A percentile compares a stretch with the other conserved stretches of the same genome.
Evolutionary conservation across 2,888 invertebrate genomes (phyloP).

Genomic region (Tortrix viridana): DNA sequence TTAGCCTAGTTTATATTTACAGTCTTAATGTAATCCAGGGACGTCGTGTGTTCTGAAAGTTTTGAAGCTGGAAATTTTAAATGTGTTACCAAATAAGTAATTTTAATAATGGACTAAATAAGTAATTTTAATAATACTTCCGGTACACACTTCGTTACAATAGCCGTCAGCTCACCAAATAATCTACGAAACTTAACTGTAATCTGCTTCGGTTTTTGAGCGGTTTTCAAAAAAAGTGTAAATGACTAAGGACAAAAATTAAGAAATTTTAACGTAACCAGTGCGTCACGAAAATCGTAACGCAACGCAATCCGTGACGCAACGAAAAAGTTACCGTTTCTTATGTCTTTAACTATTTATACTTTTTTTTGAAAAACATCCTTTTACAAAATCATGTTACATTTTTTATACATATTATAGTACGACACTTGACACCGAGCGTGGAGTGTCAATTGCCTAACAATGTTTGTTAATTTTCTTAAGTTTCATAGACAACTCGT

Average conservation of each 20-base stretch:
- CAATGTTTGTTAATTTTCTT: constrained; percentile 1
- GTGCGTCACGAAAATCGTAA: too few species aligned
- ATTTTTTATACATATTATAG: too few species aligned
- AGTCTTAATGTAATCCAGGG: constrained; percentile 62
- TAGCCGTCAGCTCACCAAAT: constrained; percentile 8
- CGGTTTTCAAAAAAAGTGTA: too few species aligned
- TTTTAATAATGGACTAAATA: constrained; percentile 3
- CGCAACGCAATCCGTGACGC: too few species aligned
- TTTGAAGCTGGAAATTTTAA: constrained; percentile 4
- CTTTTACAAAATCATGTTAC: too few species aligned
- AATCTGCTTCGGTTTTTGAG: neutral
- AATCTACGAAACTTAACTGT: constrained; percentile 8
- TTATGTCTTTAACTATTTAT: too few species aligned
- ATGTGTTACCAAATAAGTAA: constrained; percentile 2
- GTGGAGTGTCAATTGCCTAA: constrained; percentile 20
- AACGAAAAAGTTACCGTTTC: too few species aligned
- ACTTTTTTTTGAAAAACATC: too few species aligned
- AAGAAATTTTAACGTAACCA: too few species aligned
- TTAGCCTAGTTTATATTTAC: constrained; percentile 79
- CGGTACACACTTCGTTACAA: constrained; percentile 13
- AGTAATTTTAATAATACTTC: constrained; percentile 19
- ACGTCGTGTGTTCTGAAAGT: constrained; percentile 22
- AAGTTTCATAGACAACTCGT: constrained; percentile 25
- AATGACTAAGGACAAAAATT: too few species aligned
- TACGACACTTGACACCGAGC: constrained; percentile 26